These are phyloP conservation scores for Apostichopus californicus DNA, from an alignment of 35 echinoderm and acorn worm genomes.

Conservation along the genomic window DNA sequence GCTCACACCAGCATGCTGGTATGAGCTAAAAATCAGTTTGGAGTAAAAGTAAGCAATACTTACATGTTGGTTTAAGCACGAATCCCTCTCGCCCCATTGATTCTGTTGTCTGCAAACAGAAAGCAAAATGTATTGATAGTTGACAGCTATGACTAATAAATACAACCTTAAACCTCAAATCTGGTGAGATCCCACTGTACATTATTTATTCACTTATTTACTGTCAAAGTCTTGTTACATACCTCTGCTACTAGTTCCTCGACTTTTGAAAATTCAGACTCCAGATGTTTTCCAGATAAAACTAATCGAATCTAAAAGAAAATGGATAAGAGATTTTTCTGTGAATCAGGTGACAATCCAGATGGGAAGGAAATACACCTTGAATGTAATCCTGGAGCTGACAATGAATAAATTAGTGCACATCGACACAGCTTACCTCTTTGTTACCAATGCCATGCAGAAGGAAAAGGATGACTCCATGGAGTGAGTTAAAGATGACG, in stretches of 20 bases:
- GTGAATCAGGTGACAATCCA: neutral
- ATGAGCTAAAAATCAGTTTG: too few species aligned
- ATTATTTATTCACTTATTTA: too few species aligned
- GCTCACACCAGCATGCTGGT: too few species aligned
- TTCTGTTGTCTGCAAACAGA: conserved; percentile 49
- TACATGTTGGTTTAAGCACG: conserved; percentile 61
- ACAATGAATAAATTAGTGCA: too few species aligned
- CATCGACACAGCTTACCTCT: conserved; percentile 37
- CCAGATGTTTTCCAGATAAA: conserved; percentile 51
- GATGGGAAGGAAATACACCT: neutral
- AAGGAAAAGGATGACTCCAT: conserved; percentile 59
- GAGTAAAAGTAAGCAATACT: conserved; percentile 5
- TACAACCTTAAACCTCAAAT: too few species aligned
- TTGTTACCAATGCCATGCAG: conserved; percentile 67
- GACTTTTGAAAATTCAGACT: conserved; percentile 76
- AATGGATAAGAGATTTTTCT: neutral
- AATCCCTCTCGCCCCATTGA: neutral
- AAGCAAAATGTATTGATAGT: neutral
- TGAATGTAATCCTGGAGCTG: neutral
- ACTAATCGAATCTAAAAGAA: conserved; percentile 51
- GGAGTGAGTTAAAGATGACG: conserved; percentile 67
- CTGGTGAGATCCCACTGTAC: too few species aligned
- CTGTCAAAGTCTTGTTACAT: conserved; percentile 26
- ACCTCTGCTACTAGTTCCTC: conserved; percentile 59
- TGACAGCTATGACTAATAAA: too few species aligned